A percentile compares a stretch with the other conserved stretches of the same genome.
Conservation (phyloP, 2,797 vertebrate species). For the Perodicticus potto region DNA sequence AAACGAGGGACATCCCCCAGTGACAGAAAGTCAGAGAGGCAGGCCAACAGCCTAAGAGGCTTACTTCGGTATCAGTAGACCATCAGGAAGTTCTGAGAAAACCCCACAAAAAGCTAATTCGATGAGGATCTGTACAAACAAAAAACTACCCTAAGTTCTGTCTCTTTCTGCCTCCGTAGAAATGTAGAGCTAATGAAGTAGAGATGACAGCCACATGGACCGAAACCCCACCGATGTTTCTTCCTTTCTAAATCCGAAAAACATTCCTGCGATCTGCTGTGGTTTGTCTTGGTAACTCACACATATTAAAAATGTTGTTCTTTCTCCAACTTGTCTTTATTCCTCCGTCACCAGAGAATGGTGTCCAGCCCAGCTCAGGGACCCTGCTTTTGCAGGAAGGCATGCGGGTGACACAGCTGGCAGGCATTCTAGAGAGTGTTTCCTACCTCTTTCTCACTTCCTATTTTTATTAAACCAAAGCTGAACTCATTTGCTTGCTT, state of each 20-base stretch:
- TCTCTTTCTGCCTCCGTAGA: not conserved
- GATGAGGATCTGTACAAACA: not conserved
- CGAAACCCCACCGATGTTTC: not conserved
- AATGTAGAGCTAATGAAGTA: not conserved
- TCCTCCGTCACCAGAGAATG: not conserved
- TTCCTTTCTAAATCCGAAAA: not conserved
- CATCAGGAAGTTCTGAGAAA: slow-evolving; percentile 26
- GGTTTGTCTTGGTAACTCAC: not conserved
- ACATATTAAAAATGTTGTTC: not conserved
- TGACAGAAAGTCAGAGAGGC: not conserved
- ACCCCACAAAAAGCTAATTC: not conserved
- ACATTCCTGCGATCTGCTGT: not conserved
- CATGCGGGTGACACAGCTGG: slow-evolving; percentile 51
- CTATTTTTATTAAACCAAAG: slow-evolving; percentile 74
- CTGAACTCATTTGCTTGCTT: slow-evolving; percentile 66
- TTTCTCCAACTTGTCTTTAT: not conserved
- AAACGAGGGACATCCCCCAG: slow-evolving; percentile 5
- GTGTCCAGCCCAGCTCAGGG: not conserved
- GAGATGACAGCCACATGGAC: not conserved
- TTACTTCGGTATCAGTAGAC: not conserved
- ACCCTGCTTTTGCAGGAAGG: slow-evolving; percentile 11
- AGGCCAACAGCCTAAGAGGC: not conserved
- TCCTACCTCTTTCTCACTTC: slow-evolving; percentile 81
- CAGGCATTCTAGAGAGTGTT: slow-evolving; percentile 49
- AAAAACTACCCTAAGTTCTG: not conserved